Evolutionary conservation across 2,113 vertebrate genomes (phyloP).

Genomic region (Dasypus novemcinctus): DNA sequence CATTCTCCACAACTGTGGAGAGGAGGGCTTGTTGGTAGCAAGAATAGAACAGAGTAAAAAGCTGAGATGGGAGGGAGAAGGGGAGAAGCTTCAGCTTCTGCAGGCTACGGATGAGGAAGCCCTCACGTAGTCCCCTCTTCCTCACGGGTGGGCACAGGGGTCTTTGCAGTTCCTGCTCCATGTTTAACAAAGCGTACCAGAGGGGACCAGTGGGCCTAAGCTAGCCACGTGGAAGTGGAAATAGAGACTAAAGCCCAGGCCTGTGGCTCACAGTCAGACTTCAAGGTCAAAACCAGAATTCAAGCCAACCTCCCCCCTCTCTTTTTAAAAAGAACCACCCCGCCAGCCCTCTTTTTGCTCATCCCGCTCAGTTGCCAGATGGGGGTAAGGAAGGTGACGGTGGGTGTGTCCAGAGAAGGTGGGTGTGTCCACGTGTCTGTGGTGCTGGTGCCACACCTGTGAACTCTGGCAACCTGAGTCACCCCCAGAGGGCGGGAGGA

Average conservation of each 20-base stretch:
- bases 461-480: conserved; percentile 43
- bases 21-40: neutral
- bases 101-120: neutral
- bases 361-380: neutral
- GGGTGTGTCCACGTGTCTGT: neutral
- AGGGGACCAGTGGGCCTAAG: neutral
- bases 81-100: neutral
- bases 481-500: neutral
- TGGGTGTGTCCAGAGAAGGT: neutral
- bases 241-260: neutral
- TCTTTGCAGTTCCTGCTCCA: neutral
- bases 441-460: neutral
- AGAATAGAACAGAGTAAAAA: neutral
- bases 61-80: neutral
- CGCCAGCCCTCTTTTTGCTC: neutral
- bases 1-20: neutral
- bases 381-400: neutral
- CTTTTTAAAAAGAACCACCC: too few relatives aligned
- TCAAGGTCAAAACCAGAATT: neutral
- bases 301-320: neutral
- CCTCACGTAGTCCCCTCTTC: neutral
- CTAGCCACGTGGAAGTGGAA: neutral
- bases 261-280: neutral
- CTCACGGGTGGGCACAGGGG: neutral
- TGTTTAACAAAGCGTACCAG: neutral